Conservation (phyloP, 2,113 vertebrate genomes). For the Dascyllus trimaculatus region DNA sequence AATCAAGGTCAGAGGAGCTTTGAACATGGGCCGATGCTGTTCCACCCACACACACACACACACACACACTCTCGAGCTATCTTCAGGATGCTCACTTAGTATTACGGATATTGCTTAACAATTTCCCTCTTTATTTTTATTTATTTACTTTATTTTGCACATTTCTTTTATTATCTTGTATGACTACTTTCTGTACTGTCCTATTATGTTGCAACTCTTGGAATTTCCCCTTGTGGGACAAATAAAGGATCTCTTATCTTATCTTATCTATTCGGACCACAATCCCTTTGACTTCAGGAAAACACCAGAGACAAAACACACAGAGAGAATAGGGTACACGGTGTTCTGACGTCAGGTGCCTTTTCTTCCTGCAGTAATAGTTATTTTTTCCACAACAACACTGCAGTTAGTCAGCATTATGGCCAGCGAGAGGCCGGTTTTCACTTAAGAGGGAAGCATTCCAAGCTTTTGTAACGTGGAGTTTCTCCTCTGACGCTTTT, state of each 20-base stretch:
- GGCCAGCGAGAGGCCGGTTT: slow-evolving; percentile 24
- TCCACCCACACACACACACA: slow-evolving; percentile 54
- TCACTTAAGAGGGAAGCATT: slow-evolving; percentile 7
- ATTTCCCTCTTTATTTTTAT: too few species aligned
- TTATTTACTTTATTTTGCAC: too few species aligned
- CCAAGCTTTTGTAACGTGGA: slow-evolving; percentile 26
- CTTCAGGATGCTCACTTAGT: slow-evolving; percentile 26
- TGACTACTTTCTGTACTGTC: too few species aligned
- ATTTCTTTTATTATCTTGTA: too few species aligned
- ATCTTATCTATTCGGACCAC: too few species aligned
- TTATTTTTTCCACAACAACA: slow-evolving; percentile 32
- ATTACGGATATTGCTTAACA: too few species aligned
- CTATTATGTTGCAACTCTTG: too few species aligned
- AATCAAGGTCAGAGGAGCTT: slow-evolving; percentile 47
- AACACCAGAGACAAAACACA: slow-evolving; percentile 28
- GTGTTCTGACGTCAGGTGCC: slow-evolving; percentile 11
- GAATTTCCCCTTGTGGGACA: too few species aligned
- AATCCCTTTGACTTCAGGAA: slow-evolving; percentile 14
- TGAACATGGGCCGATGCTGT: slow-evolving; percentile 43
- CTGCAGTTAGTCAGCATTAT: slow-evolving; percentile 28
- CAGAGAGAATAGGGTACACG: background rate
- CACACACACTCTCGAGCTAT: slow-evolving; percentile 20
- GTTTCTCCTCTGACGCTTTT: slow-evolving; percentile 1
- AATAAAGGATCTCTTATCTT: too few species aligned
- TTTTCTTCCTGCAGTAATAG: background rate